phyloP scores from a whole-genome alignment of 2,797 vertebrate genomes.

The Selene dorsalis region DNA sequence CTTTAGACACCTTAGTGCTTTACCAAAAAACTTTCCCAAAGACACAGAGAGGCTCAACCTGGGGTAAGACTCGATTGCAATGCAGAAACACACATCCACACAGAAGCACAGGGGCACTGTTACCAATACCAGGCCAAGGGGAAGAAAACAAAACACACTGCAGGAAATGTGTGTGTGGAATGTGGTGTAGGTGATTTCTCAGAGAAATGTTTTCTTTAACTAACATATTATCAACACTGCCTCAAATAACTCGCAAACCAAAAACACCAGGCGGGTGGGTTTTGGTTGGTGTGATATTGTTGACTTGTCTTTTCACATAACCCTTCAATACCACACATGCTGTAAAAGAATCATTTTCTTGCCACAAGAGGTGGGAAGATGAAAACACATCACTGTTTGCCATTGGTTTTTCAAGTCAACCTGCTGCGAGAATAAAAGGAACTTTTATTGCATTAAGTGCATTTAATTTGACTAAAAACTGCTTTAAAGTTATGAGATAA shows the following conservation, averaged over 20 bases:
- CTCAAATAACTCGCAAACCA: conserved; percentile 10
- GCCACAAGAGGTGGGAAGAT: background rate
- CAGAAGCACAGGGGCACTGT: conserved; percentile 4
- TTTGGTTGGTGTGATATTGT: background rate
- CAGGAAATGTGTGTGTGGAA: conserved; percentile 57
- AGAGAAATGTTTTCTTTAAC: conserved; percentile 37
- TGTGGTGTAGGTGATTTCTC: conserved; percentile 28
- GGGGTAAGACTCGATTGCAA: conserved; percentile 64
- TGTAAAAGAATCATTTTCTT: background rate
- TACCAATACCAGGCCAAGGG: conserved; percentile 4
- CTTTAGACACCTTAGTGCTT: conserved; percentile 74
- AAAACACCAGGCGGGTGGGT: conserved; percentile 17
- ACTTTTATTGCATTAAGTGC: background rate
- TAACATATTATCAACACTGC: conserved; percentile 23
- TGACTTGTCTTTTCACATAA: background rate
- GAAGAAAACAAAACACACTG: conserved; percentile 47
- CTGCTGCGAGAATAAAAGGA: conserved; percentile 15
- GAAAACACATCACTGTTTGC: conserved; percentile 14
- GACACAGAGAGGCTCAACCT: conserved; percentile 80
- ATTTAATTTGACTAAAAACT: conserved; percentile 46
- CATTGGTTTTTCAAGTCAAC: conserved; percentile 3
- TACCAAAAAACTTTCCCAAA: conserved; percentile 71
- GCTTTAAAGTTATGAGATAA: conserved; percentile 46
- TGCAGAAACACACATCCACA: background rate
- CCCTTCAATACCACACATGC: background rate